Base-by-base conservation (phyloP, 1,140 invertebrate genomes). In the Meloidogyne exigua region DNA sequence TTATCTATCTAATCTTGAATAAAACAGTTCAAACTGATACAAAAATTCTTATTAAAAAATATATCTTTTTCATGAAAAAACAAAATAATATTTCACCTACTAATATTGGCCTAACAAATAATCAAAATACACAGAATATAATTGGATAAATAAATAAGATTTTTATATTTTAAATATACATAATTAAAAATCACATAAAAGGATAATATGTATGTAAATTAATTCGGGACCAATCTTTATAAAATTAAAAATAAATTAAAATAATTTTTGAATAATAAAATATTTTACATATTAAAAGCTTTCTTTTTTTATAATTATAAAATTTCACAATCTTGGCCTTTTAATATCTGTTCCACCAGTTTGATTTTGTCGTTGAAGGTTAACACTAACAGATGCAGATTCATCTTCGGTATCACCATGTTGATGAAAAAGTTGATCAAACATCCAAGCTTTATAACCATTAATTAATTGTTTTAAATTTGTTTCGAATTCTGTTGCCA, bases 371-470 rank as follows among this genome's bases (percentile, higher is more conserved):
- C 49, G 2, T 9, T 57, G 49, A n/a, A n/a, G 49, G 9, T 10
- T 39, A 57, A n/a, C 18, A 7, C 49, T n/a, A 57, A 57, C n/a
- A n/a, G 18, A n/a, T 9, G 3, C 9, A 39, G 49, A 57, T 57
- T 72, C 70, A 23, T 49, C 44, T 28, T 72, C 70, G 26, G 25
- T 63, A 3, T 72, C 39, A 13, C 21, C 70, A 9, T 32, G 23
- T 49, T 69, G 69, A 36, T 73, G 72, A 65, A 73, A 73, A 36
- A 73, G 23, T 36, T 65, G 72, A 32, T 73, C 72, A 64, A 73
- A 73, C 72, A 73, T 73, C 72, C 49, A 73, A 62, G 72, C 72
- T 65, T 73, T 73, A 65, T 73, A 73, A 32, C 72, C 57, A 65
- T 28, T 73, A 21, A 73, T 39, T 36, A 73, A 23, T 65, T 73